Base-by-base conservation (phyloP, 2,797 vertebrate genomes). In the Merluccius polli region DNA sequence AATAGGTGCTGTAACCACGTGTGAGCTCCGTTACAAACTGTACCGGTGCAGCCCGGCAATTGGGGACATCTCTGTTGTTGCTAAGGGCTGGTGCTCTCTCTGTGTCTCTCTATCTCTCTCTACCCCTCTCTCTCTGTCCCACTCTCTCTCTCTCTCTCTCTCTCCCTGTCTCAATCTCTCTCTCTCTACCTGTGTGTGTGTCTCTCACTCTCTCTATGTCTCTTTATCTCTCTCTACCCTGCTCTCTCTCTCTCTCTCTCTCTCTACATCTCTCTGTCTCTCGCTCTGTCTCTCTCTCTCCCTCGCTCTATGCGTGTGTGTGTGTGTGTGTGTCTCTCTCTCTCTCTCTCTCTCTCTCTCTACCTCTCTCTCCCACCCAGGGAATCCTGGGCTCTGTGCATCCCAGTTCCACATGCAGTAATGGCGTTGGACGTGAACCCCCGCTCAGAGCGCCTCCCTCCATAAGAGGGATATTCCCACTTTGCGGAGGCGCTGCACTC, bases 371-470 rank as follows among this genome's bases (percentile, higher is more conserved):
- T 75, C 81, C 83, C 77, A 84, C 76, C 77, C 63, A 77, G 83
- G 81, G 81, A 90, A 86, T 85, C 81, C 85, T 85, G 78, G 88
- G 48, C 48, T 52, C 18, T 0, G 18, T 52, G 16, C 48, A 52
- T 10, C 48, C 48, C 48, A 52, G 48, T 52, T 38, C 18, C 41
- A 4, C 11, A 21, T 21, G 48, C 48, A 52, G 48, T 86, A 89
- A 89, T 88, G 87, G 87, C 86, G 89, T 86, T 84, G 86, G 83
- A 89, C 77, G 79, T 78, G 79, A 87, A 89, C 81, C 81, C 84
- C 18, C 6, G 81, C 79, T 83, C 79, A 77, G 79, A 83, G 82
- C 86, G 79, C 86, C 80, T 75, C 75, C 59, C 18, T 18, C 52
- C 2, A 15, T 70, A 76, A 79, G 9, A 11, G 87, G 89, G 88